A percentile compares a stretch with the other conserved stretches of the same genome.
These are phyloP conservation scores for Metallyticus violacea DNA, from an alignment of 2,888 invertebrate genomes.

Conservation along the genomic window DNA sequence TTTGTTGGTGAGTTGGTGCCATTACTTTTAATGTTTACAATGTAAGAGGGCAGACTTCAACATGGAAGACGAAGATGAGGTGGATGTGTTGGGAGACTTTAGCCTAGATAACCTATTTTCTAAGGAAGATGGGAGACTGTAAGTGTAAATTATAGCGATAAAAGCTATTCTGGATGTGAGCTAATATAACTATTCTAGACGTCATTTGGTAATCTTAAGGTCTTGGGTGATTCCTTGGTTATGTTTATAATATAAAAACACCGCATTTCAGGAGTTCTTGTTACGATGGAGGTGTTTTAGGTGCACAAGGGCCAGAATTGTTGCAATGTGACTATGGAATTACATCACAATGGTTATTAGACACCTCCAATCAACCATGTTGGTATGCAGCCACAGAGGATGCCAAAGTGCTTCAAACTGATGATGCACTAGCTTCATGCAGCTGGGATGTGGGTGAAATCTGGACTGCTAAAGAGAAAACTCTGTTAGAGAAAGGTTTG, in stretches of 20 bases:
- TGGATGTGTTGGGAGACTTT: constrained; percentile 71
- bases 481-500: constrained; percentile 56
- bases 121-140: constrained; percentile 60
- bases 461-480: constrained; percentile 55
- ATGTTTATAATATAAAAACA: background rate
- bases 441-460: constrained; percentile 45
- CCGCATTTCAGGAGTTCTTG: constrained; percentile 35
- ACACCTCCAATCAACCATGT: constrained; percentile 56
- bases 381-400: constrained; percentile 50
- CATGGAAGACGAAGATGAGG: constrained; percentile 71
- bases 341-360: constrained; percentile 58
- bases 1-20: no score
- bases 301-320: constrained; percentile 43
- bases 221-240: background rate
- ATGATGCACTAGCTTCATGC: constrained; percentile 40
- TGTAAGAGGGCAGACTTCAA: background rate
- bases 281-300: constrained; percentile 44
- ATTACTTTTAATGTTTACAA: no score
- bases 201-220: background rate
- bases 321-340: constrained; percentile 39
- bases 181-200: background rate
- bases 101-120: constrained; percentile 62
- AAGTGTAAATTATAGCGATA: constrained; percentile 42
- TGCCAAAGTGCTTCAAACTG: constrained; percentile 34
- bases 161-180: background rate